A percentile compares a stretch with the other conserved stretches of the same genome.
These are phyloP conservation scores for Mesoclemmys tuberculata DNA, from an alignment of 2,113 vertebrate genomes.

Conservation along the genomic window DNA sequence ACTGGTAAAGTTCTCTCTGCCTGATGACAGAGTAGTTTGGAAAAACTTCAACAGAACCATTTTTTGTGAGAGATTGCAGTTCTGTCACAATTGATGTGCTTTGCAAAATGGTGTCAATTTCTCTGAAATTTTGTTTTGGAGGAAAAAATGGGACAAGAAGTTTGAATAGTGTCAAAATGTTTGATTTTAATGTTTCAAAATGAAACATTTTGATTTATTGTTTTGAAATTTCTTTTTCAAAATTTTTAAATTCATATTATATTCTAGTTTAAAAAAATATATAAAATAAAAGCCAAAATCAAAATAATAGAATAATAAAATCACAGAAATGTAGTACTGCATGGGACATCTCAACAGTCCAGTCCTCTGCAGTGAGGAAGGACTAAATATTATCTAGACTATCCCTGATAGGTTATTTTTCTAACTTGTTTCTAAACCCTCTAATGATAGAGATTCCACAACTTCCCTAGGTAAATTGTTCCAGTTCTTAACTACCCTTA, in stretches of 20 bases:
- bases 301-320: neutral
- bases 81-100: neutral
- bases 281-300: neutral
- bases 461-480: neutral
- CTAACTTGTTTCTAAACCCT: neutral
- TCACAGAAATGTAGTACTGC: neutral
- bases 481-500: neutral
- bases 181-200: neutral
- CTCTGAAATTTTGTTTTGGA: neutral
- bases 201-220: neutral
- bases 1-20: neutral
- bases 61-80: neutral
- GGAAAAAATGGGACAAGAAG: neutral
- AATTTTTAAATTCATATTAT: neutral
- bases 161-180: neutral
- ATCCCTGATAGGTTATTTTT: neutral
- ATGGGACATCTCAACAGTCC: neutral
- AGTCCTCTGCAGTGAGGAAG: neutral
- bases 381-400: neutral
- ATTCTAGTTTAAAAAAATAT: neutral
- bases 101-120: neutral
- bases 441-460: neutral
- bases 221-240: neutral
- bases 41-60: neutral
- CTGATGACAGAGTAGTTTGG: neutral